Evolutionary conservation across 1,140 invertebrate species (phyloP), one percentile per base, ranked within the genome.

Genomic region (Venustaconcha ellipsiformis): DNA sequence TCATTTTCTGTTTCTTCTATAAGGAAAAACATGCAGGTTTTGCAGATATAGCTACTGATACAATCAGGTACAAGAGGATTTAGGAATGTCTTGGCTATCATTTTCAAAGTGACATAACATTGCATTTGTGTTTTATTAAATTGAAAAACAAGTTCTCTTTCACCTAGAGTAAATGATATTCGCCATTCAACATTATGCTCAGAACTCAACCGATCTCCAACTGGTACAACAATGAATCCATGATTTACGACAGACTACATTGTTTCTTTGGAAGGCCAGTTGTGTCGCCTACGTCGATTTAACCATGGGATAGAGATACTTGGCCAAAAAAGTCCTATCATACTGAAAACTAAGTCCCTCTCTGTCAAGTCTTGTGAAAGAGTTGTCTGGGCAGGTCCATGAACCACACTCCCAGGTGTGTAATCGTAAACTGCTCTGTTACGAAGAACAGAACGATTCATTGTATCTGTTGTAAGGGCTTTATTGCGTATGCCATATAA

Each of bases 201-300:
- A n/a, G 30, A 57, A 60, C 68, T 70, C 17, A 70, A 6, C 14
- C 26, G 37, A 48, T 58, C 62, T 37, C 58, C 68, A 30, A 58
- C 58, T n/a, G 68, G 57, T 18, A 70, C 68, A 37, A 70, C 57
- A 48, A 70, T 62, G 37, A 23, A 70, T 37, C 68, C 68, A 48
- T 23, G 30, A 18, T 60, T 57, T 18, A 62, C 58, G 18, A 17
- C 30, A 6, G 30, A 5, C 59, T 20, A 18, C 2, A 11, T 48
- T 30, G 62, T 60, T 26, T 60, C 23, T 15, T 60, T 17, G 8
- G 11, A 23, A 20, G 56, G 57, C 68, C 58, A 48, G 15, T 59
- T 18, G 18, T 62, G 14, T 12, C 17, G 14, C 18, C 14, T 62
- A 17, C 1, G 4, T 14, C 57, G 3, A 11, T 30, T 23, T 14